Conservation (phyloP, 2,113 vertebrate genomes). For the Chroicocephalus ridibundus region DNA sequence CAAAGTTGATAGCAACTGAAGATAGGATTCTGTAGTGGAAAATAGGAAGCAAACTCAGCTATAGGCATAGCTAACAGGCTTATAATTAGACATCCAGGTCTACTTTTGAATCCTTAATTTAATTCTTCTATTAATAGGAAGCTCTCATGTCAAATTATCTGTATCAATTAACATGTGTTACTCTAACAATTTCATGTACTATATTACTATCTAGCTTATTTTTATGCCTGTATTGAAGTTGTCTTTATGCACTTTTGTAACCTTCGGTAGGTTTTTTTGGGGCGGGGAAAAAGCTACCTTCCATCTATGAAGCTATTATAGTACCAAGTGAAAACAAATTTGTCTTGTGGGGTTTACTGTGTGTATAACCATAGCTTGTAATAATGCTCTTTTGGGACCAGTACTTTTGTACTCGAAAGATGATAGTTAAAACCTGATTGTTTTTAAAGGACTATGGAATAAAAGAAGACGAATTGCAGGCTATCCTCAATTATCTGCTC, state of each 20-base stretch:
- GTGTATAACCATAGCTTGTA: background rate
- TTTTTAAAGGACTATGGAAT: conserved; percentile 89
- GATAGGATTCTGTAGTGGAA: background rate
- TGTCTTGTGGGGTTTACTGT: background rate
- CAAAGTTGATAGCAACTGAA: background rate
- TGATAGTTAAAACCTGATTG: background rate
- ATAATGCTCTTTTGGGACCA: background rate
- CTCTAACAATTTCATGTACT: background rate
- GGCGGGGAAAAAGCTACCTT: background rate
- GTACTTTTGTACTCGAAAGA: background rate
- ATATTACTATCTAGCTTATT: background rate
- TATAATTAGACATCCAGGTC: background rate
- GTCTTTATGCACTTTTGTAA: background rate
- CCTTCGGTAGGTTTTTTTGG: background rate
- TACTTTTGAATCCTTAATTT: background rate
- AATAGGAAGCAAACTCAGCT: background rate
- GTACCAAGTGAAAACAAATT: background rate
- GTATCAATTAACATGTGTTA: background rate
- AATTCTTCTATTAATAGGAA: background rate
- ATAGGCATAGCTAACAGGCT: background rate
- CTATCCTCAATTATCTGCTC: conserved; percentile 95
- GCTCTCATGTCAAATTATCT: background rate
- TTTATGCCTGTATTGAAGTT: background rate
- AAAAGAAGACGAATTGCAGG: conserved; percentile 96
- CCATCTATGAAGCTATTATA: background rate